A percentile compares a stretch with the other conserved stretches of the same genome.
Conservation (phyloP, 1,140 invertebrate genomes). For the Chymomyza costata region DNA sequence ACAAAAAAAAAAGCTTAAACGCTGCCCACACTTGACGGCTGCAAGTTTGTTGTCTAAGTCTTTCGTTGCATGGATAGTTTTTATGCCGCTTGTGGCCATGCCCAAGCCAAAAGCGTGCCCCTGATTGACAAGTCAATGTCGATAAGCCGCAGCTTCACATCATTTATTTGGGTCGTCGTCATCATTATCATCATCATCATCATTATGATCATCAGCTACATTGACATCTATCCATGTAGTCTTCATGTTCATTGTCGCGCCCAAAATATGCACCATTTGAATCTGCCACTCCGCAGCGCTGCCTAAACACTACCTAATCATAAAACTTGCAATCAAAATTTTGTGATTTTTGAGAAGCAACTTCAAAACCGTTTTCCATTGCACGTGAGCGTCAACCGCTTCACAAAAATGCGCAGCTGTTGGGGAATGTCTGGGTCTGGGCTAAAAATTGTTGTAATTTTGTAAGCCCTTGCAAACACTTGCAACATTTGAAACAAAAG, state of each 20-base stretch:
- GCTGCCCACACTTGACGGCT: too few relatives aligned
- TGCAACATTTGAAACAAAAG: too few relatives aligned
- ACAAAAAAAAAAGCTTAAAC: not conserved
- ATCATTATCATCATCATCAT: slow-evolving; percentile 5
- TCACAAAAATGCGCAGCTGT: slow-evolving; percentile 18
- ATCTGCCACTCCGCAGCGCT: slow-evolving; percentile 5
- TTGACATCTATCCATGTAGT: too few relatives aligned
- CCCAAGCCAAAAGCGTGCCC: slow-evolving; percentile 2
- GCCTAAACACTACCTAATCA: slow-evolving; percentile 1
- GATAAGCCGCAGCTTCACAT: not conserved
- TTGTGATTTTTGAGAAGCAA: not conserved
- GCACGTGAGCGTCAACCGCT: slow-evolving; percentile 44
- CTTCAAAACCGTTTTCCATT: slow-evolving; percentile 20
- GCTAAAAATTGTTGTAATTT: too few relatives aligned
- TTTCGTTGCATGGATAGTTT: slow-evolving; percentile 7
- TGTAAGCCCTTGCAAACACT: too few relatives aligned
- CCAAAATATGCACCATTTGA: slow-evolving; percentile 7
- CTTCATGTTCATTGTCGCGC: too few relatives aligned
- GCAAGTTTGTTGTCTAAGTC: slow-evolving; percentile 28
- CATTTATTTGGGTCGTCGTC: slow-evolving; percentile 16
- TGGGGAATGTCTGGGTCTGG: too few relatives aligned
- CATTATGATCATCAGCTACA: too few relatives aligned
- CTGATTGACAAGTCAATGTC: slow-evolving; percentile 19
- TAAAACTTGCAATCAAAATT: slow-evolving; percentile 20
- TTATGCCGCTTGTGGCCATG: not conserved